A percentile compares a stretch with the other conserved stretches of the same genome.
Evolutionary conservation across 1,140 invertebrate species (phyloP).

Genomic region (Cotesia chilonis): DNA sequence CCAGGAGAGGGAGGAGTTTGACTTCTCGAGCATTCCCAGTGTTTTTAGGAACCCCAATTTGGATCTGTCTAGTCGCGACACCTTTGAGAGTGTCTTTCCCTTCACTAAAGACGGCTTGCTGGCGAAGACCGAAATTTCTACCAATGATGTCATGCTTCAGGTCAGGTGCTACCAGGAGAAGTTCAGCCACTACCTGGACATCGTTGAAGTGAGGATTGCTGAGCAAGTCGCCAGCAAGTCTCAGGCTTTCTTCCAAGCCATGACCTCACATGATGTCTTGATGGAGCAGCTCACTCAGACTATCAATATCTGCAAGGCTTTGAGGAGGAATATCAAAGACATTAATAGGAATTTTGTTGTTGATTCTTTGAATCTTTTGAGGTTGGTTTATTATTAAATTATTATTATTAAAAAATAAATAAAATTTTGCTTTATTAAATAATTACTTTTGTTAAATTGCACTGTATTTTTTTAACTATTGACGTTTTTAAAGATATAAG

Average conservation of each 20-base stretch:
- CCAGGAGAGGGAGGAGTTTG: slow-evolving; percentile 49
- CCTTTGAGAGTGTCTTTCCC: slow-evolving; percentile 89
- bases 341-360: slow-evolving; percentile 83
- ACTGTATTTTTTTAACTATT: too few species aligned
- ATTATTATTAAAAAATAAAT: too few species aligned
- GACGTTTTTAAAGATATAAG: too few species aligned
- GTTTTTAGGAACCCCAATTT: slow-evolving; percentile 88
- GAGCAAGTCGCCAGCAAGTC: slow-evolving; percentile 96
- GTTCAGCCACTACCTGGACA: slow-evolving; percentile 92
- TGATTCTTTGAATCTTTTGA: slow-evolving; percentile 81
- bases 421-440: too few species aligned
- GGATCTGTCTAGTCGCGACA: slow-evolving; percentile 80
- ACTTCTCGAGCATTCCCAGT: slow-evolving; percentile 79
- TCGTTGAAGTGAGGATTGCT: slow-evolving; percentile 94
- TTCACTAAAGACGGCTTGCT: slow-evolving; percentile 61
- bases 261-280: slow-evolving; percentile 94
- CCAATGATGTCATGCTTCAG: slow-evolving; percentile 48
- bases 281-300: slow-evolving; percentile 89
- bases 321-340: slow-evolving; percentile 75
- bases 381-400: slow-evolving; percentile 47
- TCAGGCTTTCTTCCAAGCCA: slow-evolving; percentile 95
- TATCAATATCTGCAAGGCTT: slow-evolving; percentile 78
- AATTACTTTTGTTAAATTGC: too few species aligned
- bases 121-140: slow-evolving; percentile 41
- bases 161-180: slow-evolving; percentile 73